Evolutionary conservation across 2,888 invertebrate species (phyloP), one percentile per base, ranked within the genome.

Genomic region (Carpatolechia fugitivella): DNA sequence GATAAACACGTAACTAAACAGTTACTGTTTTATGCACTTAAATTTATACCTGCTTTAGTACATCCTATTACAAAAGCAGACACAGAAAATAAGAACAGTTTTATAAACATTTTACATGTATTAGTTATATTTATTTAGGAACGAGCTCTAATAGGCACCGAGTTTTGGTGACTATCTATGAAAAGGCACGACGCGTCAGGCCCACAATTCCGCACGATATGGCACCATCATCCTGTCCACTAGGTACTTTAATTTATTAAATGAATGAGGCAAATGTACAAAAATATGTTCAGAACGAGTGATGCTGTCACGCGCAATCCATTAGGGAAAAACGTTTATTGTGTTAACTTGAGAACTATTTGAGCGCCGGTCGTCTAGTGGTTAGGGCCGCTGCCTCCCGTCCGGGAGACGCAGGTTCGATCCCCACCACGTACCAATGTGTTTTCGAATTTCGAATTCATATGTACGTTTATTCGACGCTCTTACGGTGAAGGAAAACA

Each of bases 261-360:
- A 69, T 75, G 78, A 82, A 81, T 72, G 70, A 76, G 73, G 73
- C 64, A 71, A 71, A 78, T 71, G 72, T 64, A 63, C 61, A 64
- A 63, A 68, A 69, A 63, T 70, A 67, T 72, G 63, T 65, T 65
- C 62, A 64, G 70, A 60, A 64, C 61, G 60, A 63, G 60, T 58
- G 60, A 58, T 56, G 58, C 64, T 72, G 80, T 85, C 85, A 85
- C 82, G 84, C 76, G 85, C 69, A 78, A 74, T 66, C 65, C 66
- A 79, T 81, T 80, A 77, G 58, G 56, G 54, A 57, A 48, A 46
- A 46, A 35, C n/a, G n/a, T n/a, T n/a, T n/a, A n/a, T n/a, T n/a
- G n/a, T n/a, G n/a, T n/a, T n/a, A n/a, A n/a, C n/a, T n/a, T n/a
- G n/a, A n/a, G n/a, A n/a, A n/a, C n/a, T n/a, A n/a, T n/a, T n/a